A percentile compares a stretch with the other conserved stretches of the same genome.
Conservation (phyloP, 23 tunicate genomes). For the Trididemnum miniatum region DNA sequence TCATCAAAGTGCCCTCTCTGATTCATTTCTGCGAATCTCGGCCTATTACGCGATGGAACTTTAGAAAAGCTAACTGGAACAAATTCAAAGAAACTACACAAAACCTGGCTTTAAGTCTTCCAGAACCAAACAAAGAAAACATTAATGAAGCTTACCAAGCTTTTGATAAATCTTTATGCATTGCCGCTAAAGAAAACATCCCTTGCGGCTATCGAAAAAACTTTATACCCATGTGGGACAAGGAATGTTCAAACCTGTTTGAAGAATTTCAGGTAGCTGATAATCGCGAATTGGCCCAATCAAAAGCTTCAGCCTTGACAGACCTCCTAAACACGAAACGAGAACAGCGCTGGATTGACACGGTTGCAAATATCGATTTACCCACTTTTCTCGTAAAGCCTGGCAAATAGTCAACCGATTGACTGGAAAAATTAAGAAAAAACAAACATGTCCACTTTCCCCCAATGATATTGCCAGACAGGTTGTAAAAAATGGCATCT, state of each 20-base stretch:
- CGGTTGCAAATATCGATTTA: background rate
- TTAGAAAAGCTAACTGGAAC: too few relatives aligned
- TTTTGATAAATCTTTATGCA: background rate
- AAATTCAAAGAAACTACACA: too few relatives aligned
- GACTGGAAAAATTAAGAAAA: background rate
- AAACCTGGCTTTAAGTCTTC: too few relatives aligned
- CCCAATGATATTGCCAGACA: background rate
- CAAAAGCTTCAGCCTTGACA: too few relatives aligned
- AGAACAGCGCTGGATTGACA: background rate
- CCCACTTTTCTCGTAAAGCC: background rate
- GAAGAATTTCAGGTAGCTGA: too few relatives aligned
- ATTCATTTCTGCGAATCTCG: too few relatives aligned
- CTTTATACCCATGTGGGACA: background rate
- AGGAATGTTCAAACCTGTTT: too few relatives aligned
- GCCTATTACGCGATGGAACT: too few relatives aligned
- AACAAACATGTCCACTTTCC: background rate
- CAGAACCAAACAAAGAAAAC: too few relatives aligned
- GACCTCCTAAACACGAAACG: background rate
- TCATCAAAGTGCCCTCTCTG: too few relatives aligned
- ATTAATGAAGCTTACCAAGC: background rate
- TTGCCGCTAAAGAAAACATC: background rate
- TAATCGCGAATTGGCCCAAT: too few relatives aligned
- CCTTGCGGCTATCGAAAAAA: background rate
- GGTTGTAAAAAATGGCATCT: background rate
- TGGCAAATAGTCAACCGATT: background rate